phyloP scores from a whole-genome alignment of 2,888 invertebrate species.

The Acrobasis suavella region DNA sequence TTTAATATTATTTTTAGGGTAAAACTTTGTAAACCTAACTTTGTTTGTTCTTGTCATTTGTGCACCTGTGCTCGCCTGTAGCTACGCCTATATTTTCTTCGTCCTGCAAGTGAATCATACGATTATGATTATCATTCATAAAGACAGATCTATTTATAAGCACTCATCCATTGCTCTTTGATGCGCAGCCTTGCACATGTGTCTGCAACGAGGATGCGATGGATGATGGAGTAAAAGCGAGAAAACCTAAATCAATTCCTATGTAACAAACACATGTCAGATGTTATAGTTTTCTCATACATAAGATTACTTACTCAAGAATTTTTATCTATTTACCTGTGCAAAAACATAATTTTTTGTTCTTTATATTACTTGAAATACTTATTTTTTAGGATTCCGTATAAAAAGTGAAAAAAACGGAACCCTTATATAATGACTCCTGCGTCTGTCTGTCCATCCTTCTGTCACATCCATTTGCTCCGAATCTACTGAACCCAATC shows the following conservation, averaged over 20 bases:
- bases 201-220: neutral
- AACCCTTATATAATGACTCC: no score
- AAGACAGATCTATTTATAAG: conserved; percentile 4
- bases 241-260: neutral
- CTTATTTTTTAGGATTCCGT: no score
- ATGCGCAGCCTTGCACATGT: neutral
- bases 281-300: neutral
- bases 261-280: neutral
- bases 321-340: neutral
- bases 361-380: no score
- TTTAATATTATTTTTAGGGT: no score
- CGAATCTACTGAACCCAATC: no score
- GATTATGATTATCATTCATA: conserved; percentile 2
- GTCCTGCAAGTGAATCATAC: neutral
- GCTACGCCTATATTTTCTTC: neutral
- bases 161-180: neutral
- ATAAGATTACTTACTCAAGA: neutral
- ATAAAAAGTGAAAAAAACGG: no score
- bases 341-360: no score
- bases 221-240: neutral
- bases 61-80: no score
- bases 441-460: no score
- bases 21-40: no score
- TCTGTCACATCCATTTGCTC: no score
- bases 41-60: no score